phyloP scores from a whole-genome alignment of 2,797 vertebrate genomes.

The Acanthurus leucopareius region DNA sequence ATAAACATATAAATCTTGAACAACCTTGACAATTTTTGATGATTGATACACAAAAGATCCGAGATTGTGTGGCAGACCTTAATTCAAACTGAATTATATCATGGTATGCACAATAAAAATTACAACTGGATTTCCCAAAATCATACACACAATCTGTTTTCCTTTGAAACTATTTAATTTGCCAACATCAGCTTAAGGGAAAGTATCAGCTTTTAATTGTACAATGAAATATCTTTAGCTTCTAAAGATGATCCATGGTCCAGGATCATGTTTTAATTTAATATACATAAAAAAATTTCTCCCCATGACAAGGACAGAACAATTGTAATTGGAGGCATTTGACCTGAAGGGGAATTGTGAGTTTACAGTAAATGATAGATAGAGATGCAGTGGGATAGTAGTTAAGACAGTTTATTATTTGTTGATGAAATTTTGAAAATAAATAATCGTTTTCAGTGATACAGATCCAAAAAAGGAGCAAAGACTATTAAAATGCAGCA shows the following conservation, averaged over 20 bases:
- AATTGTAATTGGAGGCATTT: not conserved
- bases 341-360: not conserved
- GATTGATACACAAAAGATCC: not conserved
- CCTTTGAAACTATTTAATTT: not conserved
- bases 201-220: not conserved
- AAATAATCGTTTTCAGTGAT: not conserved
- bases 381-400: not conserved
- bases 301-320: no score
- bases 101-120: no score
- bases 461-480: not conserved
- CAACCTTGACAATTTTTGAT: no score
- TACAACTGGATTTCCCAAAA: no score
- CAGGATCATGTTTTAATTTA: not conserved
- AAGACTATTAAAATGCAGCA: no score
- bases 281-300: not conserved
- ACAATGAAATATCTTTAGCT: not conserved
- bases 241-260: not conserved
- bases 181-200: not conserved
- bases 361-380: not conserved
- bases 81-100: no score
- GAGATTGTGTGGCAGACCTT: no score
- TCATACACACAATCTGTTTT: no score
- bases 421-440: not conserved
- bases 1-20: not conserved
- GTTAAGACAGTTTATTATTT: no score